Base-by-base conservation (phyloP, 2,888 invertebrate genomes). In the Aradus depressus region DNA sequence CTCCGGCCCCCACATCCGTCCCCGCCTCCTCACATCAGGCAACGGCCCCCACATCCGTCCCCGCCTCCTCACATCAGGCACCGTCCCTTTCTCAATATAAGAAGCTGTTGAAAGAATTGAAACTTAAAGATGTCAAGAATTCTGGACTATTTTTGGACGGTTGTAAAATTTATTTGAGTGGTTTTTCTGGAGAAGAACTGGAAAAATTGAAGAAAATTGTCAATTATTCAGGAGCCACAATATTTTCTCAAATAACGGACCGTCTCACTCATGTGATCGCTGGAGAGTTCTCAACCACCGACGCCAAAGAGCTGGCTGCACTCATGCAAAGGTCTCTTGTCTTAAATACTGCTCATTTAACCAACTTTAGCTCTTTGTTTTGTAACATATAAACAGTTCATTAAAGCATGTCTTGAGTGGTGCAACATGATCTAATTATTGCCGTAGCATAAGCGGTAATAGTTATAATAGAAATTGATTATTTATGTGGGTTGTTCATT, bases 141-240 rank as follows among this genome's bases (percentile, higher is more conserved):
- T 81, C 81, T 55, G 90, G 88, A 26, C 72, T 79, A 53, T 90
- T 90, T 64, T 76, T 93, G 50, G 92, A 93, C 70, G 91, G 91
- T 43, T 92, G 89, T 64, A 84, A 82, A 80, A 73, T 86, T 35
- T 84, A 77, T 62, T 63, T 85, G 28, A 74, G 76, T 58, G 86
- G 85, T 4, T 83, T 84, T 63, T 67, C 68, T n/a, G 55, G 68
- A 0, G 72, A 71, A 32, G 75, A 79, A 52, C 68, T 75, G 12
- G 84, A 85, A 56, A 84, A 81, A 65, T 62, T 87, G 3, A 74
- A 76, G 55, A 75, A 74, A 59, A 75, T 86, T 42, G 68, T 87
- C 18, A 85, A 84, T 64, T 75, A 79, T 4, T 82, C 84, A 45
- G 89, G 90, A n/a, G 92, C 87, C 22, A 84, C 84, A 16, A 75